Evolutionary conservation across 2,797 vertebrate species (phyloP), one percentile per base, ranked within the genome.

Genomic region (Echiichthys vipera): DNA sequence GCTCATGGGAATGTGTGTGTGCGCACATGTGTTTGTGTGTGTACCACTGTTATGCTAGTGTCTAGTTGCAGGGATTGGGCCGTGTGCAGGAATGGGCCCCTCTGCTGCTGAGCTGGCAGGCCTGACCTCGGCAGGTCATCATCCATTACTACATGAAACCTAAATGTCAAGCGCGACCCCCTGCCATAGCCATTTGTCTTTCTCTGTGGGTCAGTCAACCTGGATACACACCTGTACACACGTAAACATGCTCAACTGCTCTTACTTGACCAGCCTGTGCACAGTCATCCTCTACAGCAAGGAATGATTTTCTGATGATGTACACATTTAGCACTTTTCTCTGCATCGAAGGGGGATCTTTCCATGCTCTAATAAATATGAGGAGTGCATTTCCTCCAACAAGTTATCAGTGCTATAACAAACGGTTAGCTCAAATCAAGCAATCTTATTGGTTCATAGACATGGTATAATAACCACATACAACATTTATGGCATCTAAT

Each of bases 101-200:
- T 79, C 69, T 75, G 76, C 84, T 77, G 79, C 81, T 85, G 80
- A 12, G 65, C 88, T 90, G 86, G 86, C 85, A 88, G 83, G 66
- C 58, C 76, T 93, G 92, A 94, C 87, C 92, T 77, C 74, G 14
- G 47, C 74, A 77, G 93, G 93, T 93, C 93, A 92, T 37, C 61
- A 65, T 92, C 89, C 92, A 94, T 95, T 94, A 94, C 90, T 83
- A 71, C 89, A 89, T 87, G 91, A 91, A 90, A 84, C 89, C 88
- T 83, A 91, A 90, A 92, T 90, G 93, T 94, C 90, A 91, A 83
- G 77, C 84, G 42, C 12, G 10, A 43, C 87, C 91, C 88, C 92
- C 85, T 39, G 87, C 88, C 87, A 84, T 45, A 89, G 78, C 79
- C 92, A 92, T 94, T 93, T 94, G 93, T 95, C 93, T 93, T 93